A percentile compares a stretch with the other conserved stretches of the same genome.
These are phyloP conservation scores for Theodoxus fluviatilis DNA, from an alignment of 2,888 invertebrate genomes.

Conservation along the genomic window DNA sequence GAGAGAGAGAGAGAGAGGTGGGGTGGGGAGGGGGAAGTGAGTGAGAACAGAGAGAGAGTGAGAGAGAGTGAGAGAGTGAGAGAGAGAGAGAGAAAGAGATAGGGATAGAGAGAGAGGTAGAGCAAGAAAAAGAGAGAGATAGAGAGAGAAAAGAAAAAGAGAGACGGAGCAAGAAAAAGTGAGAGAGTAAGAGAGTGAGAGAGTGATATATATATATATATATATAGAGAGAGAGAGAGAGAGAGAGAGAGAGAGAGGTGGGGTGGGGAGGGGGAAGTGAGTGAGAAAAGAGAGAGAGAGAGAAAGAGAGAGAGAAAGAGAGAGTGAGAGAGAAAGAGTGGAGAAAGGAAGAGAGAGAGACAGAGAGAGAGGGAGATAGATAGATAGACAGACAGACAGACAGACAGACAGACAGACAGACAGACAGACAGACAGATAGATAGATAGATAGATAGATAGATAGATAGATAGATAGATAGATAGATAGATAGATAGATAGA, in stretches of 20 bases:
- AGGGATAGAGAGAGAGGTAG: background rate
- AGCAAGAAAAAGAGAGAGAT: background rate
- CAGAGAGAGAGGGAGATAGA: too few relatives aligned
- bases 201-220: background rate
- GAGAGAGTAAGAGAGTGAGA: background rate
- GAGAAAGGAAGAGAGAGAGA: too few relatives aligned
- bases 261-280: too few relatives aligned
- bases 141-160: background rate
- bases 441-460: too few relatives aligned
- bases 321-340: too few relatives aligned
- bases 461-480: too few relatives aligned
- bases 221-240: background rate
- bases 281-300: too few relatives aligned
- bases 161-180: background rate
- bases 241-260: background rate
- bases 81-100: slow-evolving; percentile 3
- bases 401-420: too few relatives aligned
- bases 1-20: background rate
- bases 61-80: slow-evolving; percentile 6
- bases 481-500: too few relatives aligned
- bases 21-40: background rate
- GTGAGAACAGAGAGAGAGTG: background rate
- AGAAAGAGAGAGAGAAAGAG: too few relatives aligned
- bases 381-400: too few relatives aligned
- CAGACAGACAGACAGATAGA: too few relatives aligned